Conservation (phyloP, 2,888 invertebrate species). For the Ptychoptera albimana region DNA sequence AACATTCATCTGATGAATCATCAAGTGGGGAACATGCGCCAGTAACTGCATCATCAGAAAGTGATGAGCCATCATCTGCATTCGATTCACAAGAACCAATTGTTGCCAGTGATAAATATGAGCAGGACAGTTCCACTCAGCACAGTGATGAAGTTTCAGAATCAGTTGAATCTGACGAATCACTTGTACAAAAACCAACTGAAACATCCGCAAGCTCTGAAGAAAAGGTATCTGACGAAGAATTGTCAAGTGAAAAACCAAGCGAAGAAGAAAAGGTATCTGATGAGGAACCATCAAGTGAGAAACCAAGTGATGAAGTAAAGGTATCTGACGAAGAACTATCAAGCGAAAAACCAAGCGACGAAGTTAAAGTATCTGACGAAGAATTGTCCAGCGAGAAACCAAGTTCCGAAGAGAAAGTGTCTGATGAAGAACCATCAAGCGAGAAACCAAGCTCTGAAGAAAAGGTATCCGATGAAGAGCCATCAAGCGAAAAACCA, state of each 20-base stretch:
- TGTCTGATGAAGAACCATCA: background rate
- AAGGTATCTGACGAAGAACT: background rate
- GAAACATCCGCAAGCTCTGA: conserved; percentile 3
- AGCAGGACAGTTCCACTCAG: background rate
- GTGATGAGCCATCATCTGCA: background rate
- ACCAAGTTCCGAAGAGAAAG: background rate
- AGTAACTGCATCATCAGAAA: background rate
- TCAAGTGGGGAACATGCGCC: too few relatives aligned
- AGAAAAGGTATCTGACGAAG: background rate
- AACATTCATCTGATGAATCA: background rate
- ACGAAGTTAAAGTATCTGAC: background rate
- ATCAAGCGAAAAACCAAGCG: background rate
- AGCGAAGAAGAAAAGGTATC: background rate
- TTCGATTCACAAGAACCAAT: background rate
- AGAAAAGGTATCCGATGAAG: background rate
- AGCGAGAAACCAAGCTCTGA: background rate
- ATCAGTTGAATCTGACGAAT: conserved; percentile 2
- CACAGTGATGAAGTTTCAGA: too few relatives aligned
- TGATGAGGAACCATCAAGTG: background rate
- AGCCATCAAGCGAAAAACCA: background rate
- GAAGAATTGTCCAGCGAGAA: background rate
- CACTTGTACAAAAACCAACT: conserved; percentile 3
- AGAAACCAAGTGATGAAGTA: background rate
- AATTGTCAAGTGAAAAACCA: background rate
- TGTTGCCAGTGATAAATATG: conserved; percentile 5